Base-by-base conservation (phyloP, 2,797 vertebrate genomes). In the Phoebastria nigripes region DNA sequence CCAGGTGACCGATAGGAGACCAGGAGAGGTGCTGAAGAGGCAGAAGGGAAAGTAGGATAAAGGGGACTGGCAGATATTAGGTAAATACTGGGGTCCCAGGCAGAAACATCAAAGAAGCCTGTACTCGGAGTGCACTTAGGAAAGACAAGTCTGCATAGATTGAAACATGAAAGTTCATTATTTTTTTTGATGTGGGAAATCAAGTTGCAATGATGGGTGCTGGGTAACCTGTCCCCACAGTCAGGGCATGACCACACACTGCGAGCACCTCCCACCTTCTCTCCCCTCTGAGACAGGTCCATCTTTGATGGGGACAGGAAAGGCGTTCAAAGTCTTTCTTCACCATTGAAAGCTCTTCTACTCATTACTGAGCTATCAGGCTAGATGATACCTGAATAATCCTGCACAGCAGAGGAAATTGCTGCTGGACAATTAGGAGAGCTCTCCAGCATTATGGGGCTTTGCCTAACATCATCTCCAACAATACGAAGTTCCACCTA, bases 1-100 rank as follows among this genome's bases (percentile, higher is more conserved):
- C 4, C 37, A 44, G 20, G 25, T 25, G 31, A 65, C 11, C 0
- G 2, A 11, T 7, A 4, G 12, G 17, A 65, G 11, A 4, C 12
- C 42, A 66, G 42, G n/a, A 81, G 31, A 74, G 35, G 42, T 81
- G 11, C 25, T 63, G 29, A 73, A 52, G 35, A 83, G 31, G 46
- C 28, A 83, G 31, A 81, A 84, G 18, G 19, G 47, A 65, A 80
- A 47, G 15, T 1, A 44, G n/a, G 44, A 49, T 33, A 66, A 42
- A 6, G 13, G 44, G 8, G 4, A 54, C 26, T 33, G 16, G 44
- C 2, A 86, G 55, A 29, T 63, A 18, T n/a, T 54, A 29, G 29
- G 18, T 47, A 73, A 89, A 54, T 56, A 56, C 3, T 46, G 28
- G 8, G 4, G 18, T 63, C 26, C 26, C 49, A 76, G 56, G 35